Conservation (phyloP, 2,797 vertebrate species). For the Peromyscus aztecus region DNA sequence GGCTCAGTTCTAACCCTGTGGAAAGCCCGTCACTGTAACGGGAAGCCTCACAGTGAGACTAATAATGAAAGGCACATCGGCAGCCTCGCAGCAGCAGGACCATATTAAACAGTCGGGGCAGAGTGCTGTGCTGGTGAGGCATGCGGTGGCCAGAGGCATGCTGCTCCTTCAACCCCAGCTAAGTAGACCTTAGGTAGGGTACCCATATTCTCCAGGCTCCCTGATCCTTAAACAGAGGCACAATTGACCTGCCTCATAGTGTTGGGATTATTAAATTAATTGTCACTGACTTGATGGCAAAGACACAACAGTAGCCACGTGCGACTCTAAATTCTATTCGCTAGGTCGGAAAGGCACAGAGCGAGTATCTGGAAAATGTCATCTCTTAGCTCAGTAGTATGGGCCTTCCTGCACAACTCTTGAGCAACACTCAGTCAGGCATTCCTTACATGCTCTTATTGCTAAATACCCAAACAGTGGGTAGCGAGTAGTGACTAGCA, state of each 20-base stretch:
- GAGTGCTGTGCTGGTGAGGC: not conserved
- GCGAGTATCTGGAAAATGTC: not conserved
- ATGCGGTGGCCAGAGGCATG: not conserved
- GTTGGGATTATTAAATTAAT: not conserved
- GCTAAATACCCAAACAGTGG: not conserved
- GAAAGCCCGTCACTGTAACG: not conserved
- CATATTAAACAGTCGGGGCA: not conserved
- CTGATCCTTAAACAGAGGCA: not conserved
- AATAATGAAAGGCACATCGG: not conserved
- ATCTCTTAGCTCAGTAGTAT: not conserved
- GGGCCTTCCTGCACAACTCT: not conserved
- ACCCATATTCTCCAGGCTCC: not conserved
- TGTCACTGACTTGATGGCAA: not conserved
- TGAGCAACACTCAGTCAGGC: not conserved
- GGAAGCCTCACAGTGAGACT: not conserved
- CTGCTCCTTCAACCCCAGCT: not conserved
- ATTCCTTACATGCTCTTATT: not conserved
- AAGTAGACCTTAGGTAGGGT: not conserved
- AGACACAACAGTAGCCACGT: no score
- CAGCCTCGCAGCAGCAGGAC: not conserved
- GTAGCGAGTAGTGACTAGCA: not conserved
- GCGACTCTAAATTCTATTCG: not conserved
- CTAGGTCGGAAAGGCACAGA: not conserved
- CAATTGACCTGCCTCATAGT: not conserved
- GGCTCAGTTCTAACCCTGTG: not conserved